Evolutionary conservation across 64 coral and sea anemone species (phyloP), one percentile per base, ranked within the genome.

Genomic region (Catalaphyllia jardinei): DNA sequence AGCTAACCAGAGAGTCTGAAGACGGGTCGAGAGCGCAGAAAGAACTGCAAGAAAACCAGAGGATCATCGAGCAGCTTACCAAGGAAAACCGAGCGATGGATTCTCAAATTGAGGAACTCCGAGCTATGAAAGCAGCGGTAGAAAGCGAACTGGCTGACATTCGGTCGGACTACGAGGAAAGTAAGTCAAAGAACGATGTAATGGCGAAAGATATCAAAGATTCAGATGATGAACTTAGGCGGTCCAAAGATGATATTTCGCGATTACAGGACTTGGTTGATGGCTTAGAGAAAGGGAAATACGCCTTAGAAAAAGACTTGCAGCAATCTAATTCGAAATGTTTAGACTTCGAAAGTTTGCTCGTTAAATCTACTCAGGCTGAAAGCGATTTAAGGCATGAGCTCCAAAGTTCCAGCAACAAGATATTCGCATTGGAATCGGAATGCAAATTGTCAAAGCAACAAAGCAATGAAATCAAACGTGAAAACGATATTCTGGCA

Each of bases 361-460:
- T 83, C 19, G 87, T 71, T 29, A 93, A 86, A 64, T 54, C 60
- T 60, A 42, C 73, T 52, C 87, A 97, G 77, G 62, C 54, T 17
- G 91, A 97, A 78, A 76, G 74, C 15, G 89, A 90, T 28, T 46
- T 97, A 1, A 97, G 60, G 39, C 86, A 93, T 30, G 82, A 76
- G 25, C 76, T 97, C 3, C 77, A 87, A 72, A 76, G 52, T 50
- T 93, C 78, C n/a, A 91, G 46, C 59, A 89, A 46, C n/a, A 97
- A 91, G 39, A 57, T 97, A 16, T 63, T 91, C 52, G 92, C 80
- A 31, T 29, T 97, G 61, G 94, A 93, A 39, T 78, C 75, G 18
- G 85, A 97, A 78, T 75, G 71, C 51, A 93, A 88, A 51, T 18
- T 69, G 24, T 50, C 80, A 25, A 86, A 77, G 30, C 65, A 93